Evolutionary conservation across 1,140 invertebrate genomes (phyloP).

Genomic region (Thaumatotibia leucotreta): DNA sequence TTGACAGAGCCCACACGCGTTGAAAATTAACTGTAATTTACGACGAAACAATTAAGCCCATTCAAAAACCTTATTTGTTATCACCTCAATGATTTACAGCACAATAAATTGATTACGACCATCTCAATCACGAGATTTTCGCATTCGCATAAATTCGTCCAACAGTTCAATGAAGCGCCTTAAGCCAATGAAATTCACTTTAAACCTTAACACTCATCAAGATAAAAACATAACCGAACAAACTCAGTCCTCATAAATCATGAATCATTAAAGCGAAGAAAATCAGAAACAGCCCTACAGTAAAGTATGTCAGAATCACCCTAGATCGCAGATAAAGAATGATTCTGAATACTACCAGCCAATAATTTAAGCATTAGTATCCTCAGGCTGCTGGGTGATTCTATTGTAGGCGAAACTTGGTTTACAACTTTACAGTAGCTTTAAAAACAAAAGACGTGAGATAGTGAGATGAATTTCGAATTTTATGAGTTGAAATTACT

Average conservation of each 20-base stretch:
- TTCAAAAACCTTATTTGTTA: neutral
- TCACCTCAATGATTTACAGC: neutral
- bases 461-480: constrained; percentile 9
- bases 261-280: constrained; percentile 35
- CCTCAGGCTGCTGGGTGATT: constrained; percentile 47
- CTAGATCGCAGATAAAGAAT: constrained; percentile 56
- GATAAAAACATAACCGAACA: constrained; percentile 23
- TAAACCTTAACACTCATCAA: constrained; percentile 12
- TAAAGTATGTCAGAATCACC: constrained; percentile 49
- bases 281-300: constrained; percentile 38
- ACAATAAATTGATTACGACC: neutral
- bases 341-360: constrained; percentile 44
- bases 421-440: neutral
- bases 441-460: constrained; percentile 9
- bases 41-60: neutral
- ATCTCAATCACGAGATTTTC: neutral
- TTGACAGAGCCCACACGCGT: neutral
- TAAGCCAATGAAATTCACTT: constrained; percentile 8
- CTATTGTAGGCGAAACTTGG: neutral
- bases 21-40: neutral
- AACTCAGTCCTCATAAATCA: constrained; percentile 34
- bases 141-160: neutral
- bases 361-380: constrained; percentile 40
- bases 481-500: constrained; percentile 10
- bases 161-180: neutral